phyloP scores from a whole-genome alignment of 2,888 invertebrate genomes.

The Melieria picta region DNA sequence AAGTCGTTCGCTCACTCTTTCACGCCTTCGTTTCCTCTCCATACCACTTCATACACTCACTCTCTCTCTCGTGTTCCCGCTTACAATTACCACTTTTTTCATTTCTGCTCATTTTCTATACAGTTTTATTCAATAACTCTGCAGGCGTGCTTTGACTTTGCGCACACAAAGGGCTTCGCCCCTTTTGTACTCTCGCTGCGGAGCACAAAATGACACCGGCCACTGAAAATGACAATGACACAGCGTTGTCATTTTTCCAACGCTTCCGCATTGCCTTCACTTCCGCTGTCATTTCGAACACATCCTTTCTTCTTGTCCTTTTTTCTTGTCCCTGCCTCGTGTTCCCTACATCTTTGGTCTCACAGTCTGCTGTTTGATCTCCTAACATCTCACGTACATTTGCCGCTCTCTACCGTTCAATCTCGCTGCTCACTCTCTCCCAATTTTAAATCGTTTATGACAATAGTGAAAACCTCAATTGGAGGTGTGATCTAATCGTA shows the following conservation, averaged over 20 bases:
- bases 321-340: neutral
- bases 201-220: too few relatives aligned
- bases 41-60: slow-evolving; percentile 27
- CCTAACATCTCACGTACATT: neutral
- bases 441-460: slow-evolving; percentile 3
- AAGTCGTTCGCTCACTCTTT: neutral
- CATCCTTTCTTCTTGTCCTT: neutral
- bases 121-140: slow-evolving; percentile 41
- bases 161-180: slow-evolving; percentile 4
- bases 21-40: neutral
- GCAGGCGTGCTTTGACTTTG: slow-evolving; percentile 35
- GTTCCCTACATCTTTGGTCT: neutral
- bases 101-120: neutral
- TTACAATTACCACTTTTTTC: neutral
- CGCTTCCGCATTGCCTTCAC: too few relatives aligned
- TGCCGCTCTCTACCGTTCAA: neutral
- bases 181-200: slow-evolving; percentile 6
- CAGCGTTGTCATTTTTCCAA: too few relatives aligned
- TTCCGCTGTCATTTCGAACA: neutral
- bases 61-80: slow-evolving; percentile 22
- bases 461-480: slow-evolving; percentile 53
- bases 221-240: too few relatives aligned
- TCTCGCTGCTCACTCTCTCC: neutral
- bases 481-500: slow-evolving; percentile 58
- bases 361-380: neutral